Percentiles rank a stretch among this genome's conserved stretches.
Evolutionary conservation across 2,888 invertebrate species (phyloP).

Genomic region (Dasysyrphus tricinctus): DNA sequence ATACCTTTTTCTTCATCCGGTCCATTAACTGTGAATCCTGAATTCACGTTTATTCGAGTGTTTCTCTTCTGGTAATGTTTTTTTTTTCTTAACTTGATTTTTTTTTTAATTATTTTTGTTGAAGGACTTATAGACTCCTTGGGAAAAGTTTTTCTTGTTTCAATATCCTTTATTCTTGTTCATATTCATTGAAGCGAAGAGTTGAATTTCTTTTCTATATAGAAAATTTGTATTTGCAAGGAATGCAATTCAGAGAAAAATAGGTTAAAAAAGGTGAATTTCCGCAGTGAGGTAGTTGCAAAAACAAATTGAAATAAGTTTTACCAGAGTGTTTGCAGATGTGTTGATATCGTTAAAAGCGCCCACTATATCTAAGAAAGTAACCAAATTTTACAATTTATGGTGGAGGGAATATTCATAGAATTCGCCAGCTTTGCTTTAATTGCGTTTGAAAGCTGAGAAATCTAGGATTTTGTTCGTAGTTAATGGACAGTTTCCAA

Average conservation of each 20-base stretch:
- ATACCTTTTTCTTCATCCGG: slow-evolving; percentile 57
- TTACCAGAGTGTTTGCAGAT: too few relatives aligned
- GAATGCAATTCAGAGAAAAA: slow-evolving; percentile 42
- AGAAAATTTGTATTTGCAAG: slow-evolving; percentile 47
- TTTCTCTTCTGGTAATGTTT: slow-evolving; percentile 50
- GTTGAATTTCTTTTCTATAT: slow-evolving; percentile 39
- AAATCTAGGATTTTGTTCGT: too few relatives aligned
- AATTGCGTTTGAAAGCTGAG: too few relatives aligned
- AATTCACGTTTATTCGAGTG: slow-evolving; percentile 70
- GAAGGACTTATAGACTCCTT: slow-evolving; percentile 45
- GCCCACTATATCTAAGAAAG: too few relatives aligned
- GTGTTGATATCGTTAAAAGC: too few relatives aligned
- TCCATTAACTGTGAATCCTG: slow-evolving; percentile 71
- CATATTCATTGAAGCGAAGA: slow-evolving; percentile 43
- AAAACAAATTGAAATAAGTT: too few relatives aligned
- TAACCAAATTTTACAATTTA: too few relatives aligned
- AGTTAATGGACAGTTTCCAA: too few relatives aligned
- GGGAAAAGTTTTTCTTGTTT: slow-evolving; percentile 37
- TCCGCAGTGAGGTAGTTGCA: background rate
- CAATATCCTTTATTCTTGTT: slow-evolving; percentile 35
- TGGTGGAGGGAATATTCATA: too few relatives aligned
- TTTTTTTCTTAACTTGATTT: too few relatives aligned
- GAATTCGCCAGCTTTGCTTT: too few relatives aligned
- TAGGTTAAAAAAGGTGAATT: slow-evolving; percentile 20
- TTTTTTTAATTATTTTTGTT: background rate